Evolutionary conservation across 64 coral and sea anemone species (phyloP).

Genomic region (Actinia tenebrosa): DNA sequence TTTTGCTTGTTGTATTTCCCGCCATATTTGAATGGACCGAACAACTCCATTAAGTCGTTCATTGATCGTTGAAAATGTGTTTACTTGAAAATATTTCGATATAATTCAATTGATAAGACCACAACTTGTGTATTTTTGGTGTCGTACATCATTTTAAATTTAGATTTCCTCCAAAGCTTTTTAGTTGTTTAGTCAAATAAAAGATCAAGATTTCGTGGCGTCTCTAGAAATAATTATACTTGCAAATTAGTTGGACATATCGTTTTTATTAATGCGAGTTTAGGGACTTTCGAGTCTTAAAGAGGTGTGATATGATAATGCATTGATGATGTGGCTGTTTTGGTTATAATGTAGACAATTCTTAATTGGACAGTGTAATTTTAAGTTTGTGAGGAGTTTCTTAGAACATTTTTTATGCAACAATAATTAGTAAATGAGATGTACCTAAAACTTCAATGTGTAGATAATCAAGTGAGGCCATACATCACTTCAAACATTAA

Average conservation of each 20-base stretch:
- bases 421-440: no score
- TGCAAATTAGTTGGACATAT: not conserved
- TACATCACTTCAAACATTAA: no score
- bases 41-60: not conserved
- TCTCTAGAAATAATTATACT: constrained; percentile 19
- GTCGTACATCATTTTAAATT: not conserved
- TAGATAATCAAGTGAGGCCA: no score
- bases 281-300: not conserved
- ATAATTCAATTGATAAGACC: not conserved
- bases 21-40: constrained; percentile 82
- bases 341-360: no score
- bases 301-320: no score
- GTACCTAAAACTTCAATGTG: no score
- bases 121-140: not conserved
- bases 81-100: not conserved
- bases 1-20: constrained; percentile 44
- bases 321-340: no score
- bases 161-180: not conserved
- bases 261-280: not conserved
- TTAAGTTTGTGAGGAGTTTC: no score
- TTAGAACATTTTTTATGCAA: no score
- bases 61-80: not conserved
- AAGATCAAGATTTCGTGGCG: constrained; percentile 11
- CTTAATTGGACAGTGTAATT: no score
- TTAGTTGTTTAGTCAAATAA: not conserved